Percentiles rank a stretch among this genome's conserved stretches.
Evolutionary conservation across 1,140 invertebrate genomes (phyloP).

Genomic region (Zaprionus nigranus): DNA sequence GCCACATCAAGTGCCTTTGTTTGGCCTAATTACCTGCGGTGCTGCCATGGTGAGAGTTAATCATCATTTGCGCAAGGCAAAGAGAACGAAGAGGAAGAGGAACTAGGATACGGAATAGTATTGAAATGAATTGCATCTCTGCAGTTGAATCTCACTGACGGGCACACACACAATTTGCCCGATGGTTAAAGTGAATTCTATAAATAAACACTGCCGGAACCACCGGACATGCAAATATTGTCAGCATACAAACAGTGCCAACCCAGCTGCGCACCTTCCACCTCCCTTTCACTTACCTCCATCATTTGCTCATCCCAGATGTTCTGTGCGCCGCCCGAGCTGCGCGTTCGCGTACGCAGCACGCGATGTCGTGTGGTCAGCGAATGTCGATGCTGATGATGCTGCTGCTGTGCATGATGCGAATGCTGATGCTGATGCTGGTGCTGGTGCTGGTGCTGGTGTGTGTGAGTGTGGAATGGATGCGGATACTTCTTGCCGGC

Average conservation of each 20-base stretch:
- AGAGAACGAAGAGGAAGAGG: too few species aligned
- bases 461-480: slow-evolving; percentile 37
- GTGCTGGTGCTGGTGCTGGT: slow-evolving; percentile 40
- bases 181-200: slow-evolving; percentile 31
- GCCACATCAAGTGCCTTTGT: background rate
- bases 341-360: slow-evolving; percentile 69
- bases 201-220: slow-evolving; percentile 45
- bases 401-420: slow-evolving; percentile 48
- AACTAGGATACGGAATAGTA: background rate
- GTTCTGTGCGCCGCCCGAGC: slow-evolving; percentile 79
- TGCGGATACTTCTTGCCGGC: slow-evolving; percentile 63
- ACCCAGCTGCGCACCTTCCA: background rate
- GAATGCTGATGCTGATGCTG: slow-evolving; percentile 50
- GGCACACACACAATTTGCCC: slow-evolving; percentile 16
- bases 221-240: slow-evolving; percentile 10
- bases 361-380: slow-evolving; percentile 79
- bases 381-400: slow-evolving; percentile 79
- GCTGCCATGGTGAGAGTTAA: slow-evolving; percentile 33
- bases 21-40: slow-evolving; percentile 55
- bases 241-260: background rate
- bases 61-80: slow-evolving; percentile 21
- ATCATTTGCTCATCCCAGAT: slow-evolving; percentile 85
- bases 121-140: slow-evolving; percentile 22
- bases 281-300: slow-evolving; percentile 82
- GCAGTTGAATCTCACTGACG: slow-evolving; percentile 12